phyloP scores from a whole-genome alignment of 2,113 vertebrate genomes.

The Lasiurus borealis region DNA sequence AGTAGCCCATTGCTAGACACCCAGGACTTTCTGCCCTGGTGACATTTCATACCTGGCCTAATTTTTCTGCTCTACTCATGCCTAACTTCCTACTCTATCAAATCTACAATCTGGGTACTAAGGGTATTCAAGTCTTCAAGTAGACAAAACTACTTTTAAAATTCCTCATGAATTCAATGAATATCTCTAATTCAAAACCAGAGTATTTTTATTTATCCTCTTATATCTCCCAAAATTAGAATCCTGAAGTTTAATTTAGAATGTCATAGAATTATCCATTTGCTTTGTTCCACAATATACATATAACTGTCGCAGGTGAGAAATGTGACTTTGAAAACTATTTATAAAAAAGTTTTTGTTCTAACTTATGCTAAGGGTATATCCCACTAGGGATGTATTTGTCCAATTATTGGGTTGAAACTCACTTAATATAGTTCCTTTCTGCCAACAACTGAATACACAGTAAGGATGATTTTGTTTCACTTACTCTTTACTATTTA shows the following conservation, averaged over 20 bases:
- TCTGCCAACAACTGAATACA: neutral
- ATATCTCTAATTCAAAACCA: neutral
- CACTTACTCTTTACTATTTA: constrained; percentile 1
- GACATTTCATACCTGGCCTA: neutral
- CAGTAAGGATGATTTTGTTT: constrained; percentile 14
- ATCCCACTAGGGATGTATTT: neutral
- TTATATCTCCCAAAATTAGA: neutral
- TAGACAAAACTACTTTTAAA: neutral
- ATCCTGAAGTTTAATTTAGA: constrained; percentile 26
- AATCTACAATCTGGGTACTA: neutral
- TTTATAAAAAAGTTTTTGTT: neutral
- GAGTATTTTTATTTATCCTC: neutral
- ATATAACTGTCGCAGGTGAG: neutral
- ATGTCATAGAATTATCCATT: neutral
- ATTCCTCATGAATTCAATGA: constrained; percentile 8
- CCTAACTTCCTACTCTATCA: neutral
- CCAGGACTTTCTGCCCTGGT: neutral
- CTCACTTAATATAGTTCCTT: neutral
- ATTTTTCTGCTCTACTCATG: neutral
- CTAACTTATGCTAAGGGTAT: neutral
- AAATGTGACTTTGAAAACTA: neutral
- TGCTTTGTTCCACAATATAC: neutral
- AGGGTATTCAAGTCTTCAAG: neutral
- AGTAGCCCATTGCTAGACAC: neutral
- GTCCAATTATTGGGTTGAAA: neutral